Evolutionary conservation across 2,113 vertebrate genomes (phyloP).

Genomic region (Asarcornis scutulata): DNA sequence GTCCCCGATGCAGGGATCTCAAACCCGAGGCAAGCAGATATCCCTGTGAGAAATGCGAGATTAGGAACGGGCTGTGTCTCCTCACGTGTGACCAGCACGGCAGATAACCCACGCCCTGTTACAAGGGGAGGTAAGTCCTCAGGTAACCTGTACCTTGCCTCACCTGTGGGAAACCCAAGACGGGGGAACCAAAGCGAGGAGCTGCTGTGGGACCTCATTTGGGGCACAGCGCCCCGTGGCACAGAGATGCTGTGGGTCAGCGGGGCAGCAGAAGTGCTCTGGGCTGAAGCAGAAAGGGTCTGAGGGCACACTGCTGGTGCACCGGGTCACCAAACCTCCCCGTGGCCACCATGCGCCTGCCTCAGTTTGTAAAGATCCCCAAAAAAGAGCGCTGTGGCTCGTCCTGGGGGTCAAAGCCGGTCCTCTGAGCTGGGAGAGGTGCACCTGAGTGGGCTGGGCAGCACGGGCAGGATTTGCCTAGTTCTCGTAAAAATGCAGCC

Average conservation of each 20-base stretch:
- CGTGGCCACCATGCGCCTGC: neutral
- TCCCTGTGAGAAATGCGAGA: slow-evolving; percentile 40
- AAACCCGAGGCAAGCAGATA: slow-evolving; percentile 32
- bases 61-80: slow-evolving; percentile 3
- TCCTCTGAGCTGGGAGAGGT: neutral
- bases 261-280: neutral
- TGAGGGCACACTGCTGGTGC: neutral
- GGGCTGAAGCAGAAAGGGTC: neutral
- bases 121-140: neutral
- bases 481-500: neutral
- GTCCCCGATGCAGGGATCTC: slow-evolving; percentile 18
- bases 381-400: neutral
- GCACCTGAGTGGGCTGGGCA: neutral
- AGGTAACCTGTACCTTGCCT: neutral
- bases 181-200: neutral
- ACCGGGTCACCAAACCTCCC: neutral
- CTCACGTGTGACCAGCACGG: neutral
- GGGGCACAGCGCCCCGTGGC: neutral
- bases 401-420: neutral
- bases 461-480: neutral
- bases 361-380: neutral
- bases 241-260: neutral
- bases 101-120: neutral
- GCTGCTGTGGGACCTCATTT: neutral
- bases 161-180: neutral